A percentile compares a stretch with the other conserved stretches of the same genome.
Conservation (phyloP, 1,140 invertebrate genomes). For the Drosophila leontia region DNA sequence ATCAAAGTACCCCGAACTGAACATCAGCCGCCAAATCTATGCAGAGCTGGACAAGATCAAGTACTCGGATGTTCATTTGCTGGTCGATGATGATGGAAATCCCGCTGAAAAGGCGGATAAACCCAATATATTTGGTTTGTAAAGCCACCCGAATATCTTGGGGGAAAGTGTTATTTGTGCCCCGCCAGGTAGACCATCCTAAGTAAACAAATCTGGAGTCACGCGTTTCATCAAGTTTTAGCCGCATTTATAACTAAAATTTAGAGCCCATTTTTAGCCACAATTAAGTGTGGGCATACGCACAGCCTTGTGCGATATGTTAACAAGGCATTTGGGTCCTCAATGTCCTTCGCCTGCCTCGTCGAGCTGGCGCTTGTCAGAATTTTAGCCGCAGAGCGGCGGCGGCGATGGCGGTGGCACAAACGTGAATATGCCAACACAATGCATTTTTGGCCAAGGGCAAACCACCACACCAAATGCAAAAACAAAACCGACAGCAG, state of each 20-base stretch:
- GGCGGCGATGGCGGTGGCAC: slow-evolving; percentile 8
- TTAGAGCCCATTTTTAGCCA: slow-evolving; percentile 11
- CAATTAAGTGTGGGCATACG: slow-evolving; percentile 50
- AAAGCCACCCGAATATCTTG: background rate
- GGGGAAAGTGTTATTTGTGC: slow-evolving; percentile 11
- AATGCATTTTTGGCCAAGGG: slow-evolving; percentile 81
- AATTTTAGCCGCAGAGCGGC: slow-evolving; percentile 73
- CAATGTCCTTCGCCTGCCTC: slow-evolving; percentile 36
- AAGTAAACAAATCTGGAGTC: slow-evolving; percentile 31
- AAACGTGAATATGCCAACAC: slow-evolving; percentile 56
- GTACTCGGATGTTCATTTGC: slow-evolving; percentile 48
- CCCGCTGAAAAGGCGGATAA: slow-evolving; percentile 6
- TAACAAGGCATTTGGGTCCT: slow-evolving; percentile 60
- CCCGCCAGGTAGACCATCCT: slow-evolving; percentile 20
- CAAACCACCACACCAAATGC: slow-evolving; percentile 59
- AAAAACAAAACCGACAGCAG: slow-evolving; percentile 36
- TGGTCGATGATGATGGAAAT: slow-evolving; percentile 65
- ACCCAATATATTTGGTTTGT: slow-evolving; percentile 10
- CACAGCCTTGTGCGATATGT: slow-evolving; percentile 35
- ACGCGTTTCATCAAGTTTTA: slow-evolving; percentile 41
- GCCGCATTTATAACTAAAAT: slow-evolving; percentile 48
- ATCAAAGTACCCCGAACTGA: slow-evolving; percentile 52
- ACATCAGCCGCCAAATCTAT: slow-evolving; percentile 47
- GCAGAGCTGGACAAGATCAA: slow-evolving; percentile 64
- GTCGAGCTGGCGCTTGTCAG: slow-evolving; percentile 72